These are phyloP conservation scores for Drosophila watanabei DNA, from an alignment of 1,140 invertebrate species.

Conservation along the genomic window DNA sequence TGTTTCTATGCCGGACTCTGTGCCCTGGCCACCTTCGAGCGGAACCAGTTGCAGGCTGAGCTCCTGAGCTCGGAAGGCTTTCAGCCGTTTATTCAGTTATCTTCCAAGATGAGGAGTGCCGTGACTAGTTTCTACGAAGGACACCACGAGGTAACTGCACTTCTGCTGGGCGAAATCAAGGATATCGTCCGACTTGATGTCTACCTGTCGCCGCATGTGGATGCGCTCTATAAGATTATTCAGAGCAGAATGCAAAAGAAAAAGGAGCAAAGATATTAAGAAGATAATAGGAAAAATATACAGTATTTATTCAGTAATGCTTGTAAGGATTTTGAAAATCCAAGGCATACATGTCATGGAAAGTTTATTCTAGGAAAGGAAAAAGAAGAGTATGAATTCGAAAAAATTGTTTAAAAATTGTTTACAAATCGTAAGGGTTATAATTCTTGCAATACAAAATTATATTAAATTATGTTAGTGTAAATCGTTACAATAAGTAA, in stretches of 20 bases:
- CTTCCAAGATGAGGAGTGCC: constrained; percentile 45
- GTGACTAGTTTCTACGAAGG: constrained; percentile 37
- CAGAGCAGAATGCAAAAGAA: constrained; percentile 21
- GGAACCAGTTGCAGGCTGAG: constrained; percentile 15
- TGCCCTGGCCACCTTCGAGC: constrained; percentile 56
- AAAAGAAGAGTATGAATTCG: too few relatives aligned
- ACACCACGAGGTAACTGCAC: constrained; percentile 15
- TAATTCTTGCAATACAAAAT: neutral
- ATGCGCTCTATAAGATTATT: constrained; percentile 50
- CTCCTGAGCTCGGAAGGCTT: constrained; percentile 45
- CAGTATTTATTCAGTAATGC: neutral
- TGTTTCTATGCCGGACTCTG: constrained; percentile 56
- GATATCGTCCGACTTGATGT: constrained; percentile 51
- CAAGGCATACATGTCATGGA: neutral
- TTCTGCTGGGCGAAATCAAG: constrained; percentile 45
- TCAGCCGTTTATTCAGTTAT: constrained; percentile 39
- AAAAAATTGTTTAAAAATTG: neutral
- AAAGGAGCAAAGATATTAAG: neutral
- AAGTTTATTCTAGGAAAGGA: too few relatives aligned
- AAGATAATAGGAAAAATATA: neutral
- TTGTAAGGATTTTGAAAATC: too few relatives aligned
- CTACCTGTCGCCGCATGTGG: constrained; percentile 64
- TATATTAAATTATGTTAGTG: neutral
- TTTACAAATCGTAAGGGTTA: neutral
- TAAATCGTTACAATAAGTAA: neutral